Evolutionary conservation across 2,113 vertebrate genomes (phyloP).

Genomic region (Nycticryphes semicollaris): DNA sequence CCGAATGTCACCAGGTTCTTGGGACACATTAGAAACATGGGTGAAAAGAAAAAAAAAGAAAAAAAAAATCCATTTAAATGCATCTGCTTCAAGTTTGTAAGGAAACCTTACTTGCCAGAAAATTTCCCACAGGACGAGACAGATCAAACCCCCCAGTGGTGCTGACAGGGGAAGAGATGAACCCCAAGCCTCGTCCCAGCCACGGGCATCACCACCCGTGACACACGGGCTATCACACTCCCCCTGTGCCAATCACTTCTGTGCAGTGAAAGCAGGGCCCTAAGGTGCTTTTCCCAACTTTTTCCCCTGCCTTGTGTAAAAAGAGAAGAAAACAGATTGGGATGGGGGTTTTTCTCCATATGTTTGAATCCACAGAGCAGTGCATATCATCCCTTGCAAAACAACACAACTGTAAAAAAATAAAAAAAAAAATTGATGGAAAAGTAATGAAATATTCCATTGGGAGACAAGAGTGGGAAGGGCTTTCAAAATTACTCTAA

Average conservation of each 20-base stretch:
- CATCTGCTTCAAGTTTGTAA: background rate
- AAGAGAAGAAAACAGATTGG: fast-evolving
- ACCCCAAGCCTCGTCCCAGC: background rate
- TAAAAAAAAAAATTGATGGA: background rate
- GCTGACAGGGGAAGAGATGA: background rate
- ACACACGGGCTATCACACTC: background rate
- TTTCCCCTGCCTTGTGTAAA: background rate
- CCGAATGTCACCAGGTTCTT: background rate
- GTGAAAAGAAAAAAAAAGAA: background rate
- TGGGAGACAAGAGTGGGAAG: background rate
- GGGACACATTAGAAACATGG: fast-evolving
- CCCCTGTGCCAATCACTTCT: background rate
- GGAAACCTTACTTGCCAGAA: background rate
- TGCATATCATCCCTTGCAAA: background rate
- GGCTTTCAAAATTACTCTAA: background rate
- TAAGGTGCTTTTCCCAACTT: background rate
- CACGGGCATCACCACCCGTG: fast-evolving
- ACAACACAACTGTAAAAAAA: background rate
- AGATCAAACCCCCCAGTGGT: background rate
- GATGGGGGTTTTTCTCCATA: fast-evolving
- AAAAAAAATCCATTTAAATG: background rate
- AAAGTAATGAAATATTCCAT: background rate
- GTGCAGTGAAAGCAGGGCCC: no score
- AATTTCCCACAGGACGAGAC: background rate
- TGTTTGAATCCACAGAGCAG: background rate